A percentile compares a stretch with the other conserved stretches of the same genome.
Conservation (phyloP, 2,113 vertebrate genomes). For the Carassius gibelio region DNA sequence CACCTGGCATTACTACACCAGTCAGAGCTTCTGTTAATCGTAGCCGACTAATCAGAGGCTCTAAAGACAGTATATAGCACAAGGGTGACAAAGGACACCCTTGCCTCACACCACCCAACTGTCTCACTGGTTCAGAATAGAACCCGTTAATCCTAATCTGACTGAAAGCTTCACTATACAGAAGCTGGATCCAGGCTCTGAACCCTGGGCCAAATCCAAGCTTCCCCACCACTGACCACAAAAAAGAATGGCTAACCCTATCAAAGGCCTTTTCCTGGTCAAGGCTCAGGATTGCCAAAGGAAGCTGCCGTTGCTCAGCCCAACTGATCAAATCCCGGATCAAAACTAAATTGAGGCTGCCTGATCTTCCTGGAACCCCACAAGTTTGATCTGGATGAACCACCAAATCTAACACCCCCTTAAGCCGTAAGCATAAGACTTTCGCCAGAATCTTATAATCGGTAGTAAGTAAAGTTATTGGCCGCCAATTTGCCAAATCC, state of each 20-base stretch:
- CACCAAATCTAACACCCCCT: not conserved
- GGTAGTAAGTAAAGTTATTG: not conserved
- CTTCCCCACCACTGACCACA: not conserved
- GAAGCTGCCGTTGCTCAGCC: not conserved
- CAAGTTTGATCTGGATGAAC: constrained; percentile 20
- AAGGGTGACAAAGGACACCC: too few species aligned
- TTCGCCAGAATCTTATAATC: constrained; percentile 12
- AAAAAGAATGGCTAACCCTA: not conserved
- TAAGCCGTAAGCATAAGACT: not conserved
- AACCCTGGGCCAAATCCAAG: not conserved
- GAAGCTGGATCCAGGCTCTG: not conserved
- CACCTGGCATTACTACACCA: not conserved
- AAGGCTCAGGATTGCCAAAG: constrained; percentile 18
- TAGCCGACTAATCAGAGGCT: too few species aligned
- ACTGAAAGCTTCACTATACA: not conserved
- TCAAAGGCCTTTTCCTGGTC: constrained; percentile 38
- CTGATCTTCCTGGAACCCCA: not conserved
- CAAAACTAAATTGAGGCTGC: not conserved
- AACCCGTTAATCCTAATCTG: not conserved
- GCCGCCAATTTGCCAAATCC: not conserved
- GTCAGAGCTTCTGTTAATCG: too few species aligned
- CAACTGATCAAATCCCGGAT: not conserved
- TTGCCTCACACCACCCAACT: constrained; percentile 4
- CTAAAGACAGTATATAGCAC: too few species aligned
- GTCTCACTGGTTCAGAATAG: not conserved